phyloP scores from a whole-genome alignment of 2,888 invertebrate species.

The Cataglyphis cursor region DNA sequence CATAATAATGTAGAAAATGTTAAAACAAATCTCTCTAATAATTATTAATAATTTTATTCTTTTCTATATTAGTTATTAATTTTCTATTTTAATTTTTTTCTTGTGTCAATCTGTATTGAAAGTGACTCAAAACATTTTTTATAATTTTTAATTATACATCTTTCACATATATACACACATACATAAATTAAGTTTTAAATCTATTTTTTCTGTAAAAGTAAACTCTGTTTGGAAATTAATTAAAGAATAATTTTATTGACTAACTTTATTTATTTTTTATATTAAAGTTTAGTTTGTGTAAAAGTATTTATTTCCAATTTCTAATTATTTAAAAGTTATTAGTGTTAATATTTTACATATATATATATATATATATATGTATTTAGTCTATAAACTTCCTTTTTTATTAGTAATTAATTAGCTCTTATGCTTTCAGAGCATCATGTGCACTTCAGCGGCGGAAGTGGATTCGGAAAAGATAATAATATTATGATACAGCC shows the following conservation, averaged over 20 bases:
- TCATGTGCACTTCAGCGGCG: conserved; percentile 84
- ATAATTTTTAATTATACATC: not conserved
- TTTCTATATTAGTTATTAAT: not conserved
- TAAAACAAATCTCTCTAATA: not conserved
- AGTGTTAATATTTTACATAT: not conserved
- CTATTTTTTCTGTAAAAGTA: not conserved
- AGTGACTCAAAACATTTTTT: not conserved
- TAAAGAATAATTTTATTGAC: not conserved
- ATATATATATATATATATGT: not conserved
- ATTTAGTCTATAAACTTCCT: not conserved
- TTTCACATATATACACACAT: too few species aligned
- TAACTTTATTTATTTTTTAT: not conserved
- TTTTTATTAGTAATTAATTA: not conserved
- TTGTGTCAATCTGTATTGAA: not conserved
- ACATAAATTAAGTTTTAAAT: not conserved
- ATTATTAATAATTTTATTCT: not conserved
- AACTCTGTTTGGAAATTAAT: not conserved
- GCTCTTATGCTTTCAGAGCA: conserved; percentile 75
- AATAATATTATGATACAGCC: conserved; percentile 84
- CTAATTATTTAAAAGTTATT: not conserved
- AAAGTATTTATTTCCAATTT: not conserved
- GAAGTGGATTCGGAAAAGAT: conserved; percentile 81
- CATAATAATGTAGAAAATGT: not conserved
- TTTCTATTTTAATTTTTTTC: not conserved
- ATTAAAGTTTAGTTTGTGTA: not conserved